These are phyloP conservation scores for Lucinisca nassula DNA, from an alignment of 2,888 invertebrate species.

Conservation along the genomic window DNA sequence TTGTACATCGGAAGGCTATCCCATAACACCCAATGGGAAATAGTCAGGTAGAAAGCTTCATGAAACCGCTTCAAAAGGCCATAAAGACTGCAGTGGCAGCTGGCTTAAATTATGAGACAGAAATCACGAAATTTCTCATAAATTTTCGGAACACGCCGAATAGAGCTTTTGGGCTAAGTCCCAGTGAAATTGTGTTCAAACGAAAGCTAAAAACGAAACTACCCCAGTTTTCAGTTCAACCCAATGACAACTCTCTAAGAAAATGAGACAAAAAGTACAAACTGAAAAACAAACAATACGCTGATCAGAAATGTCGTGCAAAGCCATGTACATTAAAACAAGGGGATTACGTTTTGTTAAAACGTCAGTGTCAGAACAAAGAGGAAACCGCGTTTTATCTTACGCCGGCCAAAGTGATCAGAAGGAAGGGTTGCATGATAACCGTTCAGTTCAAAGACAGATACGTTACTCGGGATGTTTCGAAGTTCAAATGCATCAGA, in stretches of 20 bases:
- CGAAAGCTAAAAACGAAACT: no score
- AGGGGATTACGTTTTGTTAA: no score
- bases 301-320: no score
- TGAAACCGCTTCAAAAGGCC: neutral
- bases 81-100: neutral
- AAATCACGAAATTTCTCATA: neutral
- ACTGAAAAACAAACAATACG: neutral
- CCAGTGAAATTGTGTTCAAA: neutral
- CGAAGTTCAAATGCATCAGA: neutral
- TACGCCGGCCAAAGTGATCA: neutral
- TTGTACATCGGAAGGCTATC: constrained; percentile 47
- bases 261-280: neutral
- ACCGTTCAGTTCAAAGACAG: neutral
- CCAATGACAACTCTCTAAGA: neutral
- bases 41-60: neutral
- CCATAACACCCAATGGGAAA: constrained; percentile 6
- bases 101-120: neutral
- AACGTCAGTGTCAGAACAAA: no score
- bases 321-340: neutral
- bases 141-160: neutral
- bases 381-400: no score
- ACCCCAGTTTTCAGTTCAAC: no score
- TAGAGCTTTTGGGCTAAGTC: neutral
- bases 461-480: neutral
- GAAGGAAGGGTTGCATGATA: neutral